Conservation (phyloP, 2,888 invertebrate genomes). For the Leucophenga maculata region DNA sequence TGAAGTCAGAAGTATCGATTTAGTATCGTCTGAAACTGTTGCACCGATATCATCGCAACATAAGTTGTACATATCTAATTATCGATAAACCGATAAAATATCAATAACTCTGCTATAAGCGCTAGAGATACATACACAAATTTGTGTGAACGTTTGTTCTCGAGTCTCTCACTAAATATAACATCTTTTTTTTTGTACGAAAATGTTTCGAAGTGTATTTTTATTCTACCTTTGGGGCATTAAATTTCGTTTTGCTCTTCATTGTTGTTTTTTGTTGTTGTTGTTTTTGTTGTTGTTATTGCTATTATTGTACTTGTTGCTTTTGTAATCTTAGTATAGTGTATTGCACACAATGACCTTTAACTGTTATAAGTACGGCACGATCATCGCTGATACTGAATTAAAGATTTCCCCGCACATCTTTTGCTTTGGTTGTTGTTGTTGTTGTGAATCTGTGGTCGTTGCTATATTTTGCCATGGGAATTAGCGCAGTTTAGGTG, state of each 20-base stretch:
- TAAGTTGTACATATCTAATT: too few species aligned
- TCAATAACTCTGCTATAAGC: too few species aligned
- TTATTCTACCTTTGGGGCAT: constrained; percentile 3
- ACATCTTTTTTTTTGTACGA: too few species aligned
- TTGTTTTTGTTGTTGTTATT: constrained; percentile 17
- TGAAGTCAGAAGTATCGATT: too few species aligned
- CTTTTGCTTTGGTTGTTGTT: constrained; percentile 20
- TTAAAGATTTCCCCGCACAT: constrained; percentile 36
- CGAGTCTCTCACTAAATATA: too few species aligned
- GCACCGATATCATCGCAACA: too few species aligned
- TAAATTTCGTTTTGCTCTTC: constrained; percentile 11
- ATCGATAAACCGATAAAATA: too few species aligned
- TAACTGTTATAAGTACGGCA: constrained; percentile 59
- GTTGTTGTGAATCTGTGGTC: constrained; percentile 7
- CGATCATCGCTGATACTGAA: constrained; percentile 53
- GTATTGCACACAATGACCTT: constrained; percentile 51
- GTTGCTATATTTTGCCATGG: constrained; percentile 43
- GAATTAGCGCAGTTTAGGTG: constrained; percentile 45
- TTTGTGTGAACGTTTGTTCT: too few species aligned
- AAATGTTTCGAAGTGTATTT: background rate
- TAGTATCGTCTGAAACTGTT: too few species aligned
- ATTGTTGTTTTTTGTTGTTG: constrained; percentile 20
- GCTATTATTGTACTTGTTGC: constrained; percentile 20
- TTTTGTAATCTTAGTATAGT: constrained; percentile 35
- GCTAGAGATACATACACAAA: too few species aligned